These are phyloP conservation scores for Thalpophila matura DNA, from an alignment of 2,888 invertebrate species.

Conservation along the genomic window DNA sequence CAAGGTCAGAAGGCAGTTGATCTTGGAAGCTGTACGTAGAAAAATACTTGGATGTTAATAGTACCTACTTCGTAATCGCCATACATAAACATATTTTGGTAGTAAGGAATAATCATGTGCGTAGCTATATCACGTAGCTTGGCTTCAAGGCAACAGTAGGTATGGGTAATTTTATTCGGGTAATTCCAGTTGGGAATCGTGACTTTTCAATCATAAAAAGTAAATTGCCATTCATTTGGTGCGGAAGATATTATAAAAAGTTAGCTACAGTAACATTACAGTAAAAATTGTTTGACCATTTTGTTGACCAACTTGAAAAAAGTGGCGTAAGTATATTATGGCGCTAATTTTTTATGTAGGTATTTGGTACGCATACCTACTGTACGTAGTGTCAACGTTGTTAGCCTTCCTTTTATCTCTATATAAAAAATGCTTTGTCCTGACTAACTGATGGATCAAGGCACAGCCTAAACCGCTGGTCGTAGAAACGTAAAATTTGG, in stretches of 20 bases:
- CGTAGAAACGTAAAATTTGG: too few species aligned
- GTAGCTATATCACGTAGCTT: neutral
- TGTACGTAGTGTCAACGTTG: too few species aligned
- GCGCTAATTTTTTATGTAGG: too few species aligned
- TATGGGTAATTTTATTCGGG: conserved; percentile 6
- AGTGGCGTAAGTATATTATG: too few species aligned
- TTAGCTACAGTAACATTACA: neutral
- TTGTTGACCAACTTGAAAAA: too few species aligned
- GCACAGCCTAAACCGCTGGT: too few species aligned
- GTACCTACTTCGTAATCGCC: neutral
- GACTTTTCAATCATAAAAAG: conserved; percentile 10
- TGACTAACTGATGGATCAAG: too few species aligned
- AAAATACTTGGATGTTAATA: neutral
- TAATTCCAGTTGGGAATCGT: conserved; percentile 7
- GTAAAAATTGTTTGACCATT: neutral
- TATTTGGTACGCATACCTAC: too few species aligned
- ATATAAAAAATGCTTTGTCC: too few species aligned
- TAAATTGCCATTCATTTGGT: neutral
- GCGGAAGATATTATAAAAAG: conserved; percentile 6
- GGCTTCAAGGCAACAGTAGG: conserved; percentile 4
- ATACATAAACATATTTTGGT: neutral
- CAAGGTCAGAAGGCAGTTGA: neutral
- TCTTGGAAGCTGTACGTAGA: neutral
- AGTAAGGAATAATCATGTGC: neutral
- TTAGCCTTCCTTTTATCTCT: too few species aligned